phyloP scores from a whole-genome alignment of 2,113 vertebrate species.

The Noctilio leporinus region DNA sequence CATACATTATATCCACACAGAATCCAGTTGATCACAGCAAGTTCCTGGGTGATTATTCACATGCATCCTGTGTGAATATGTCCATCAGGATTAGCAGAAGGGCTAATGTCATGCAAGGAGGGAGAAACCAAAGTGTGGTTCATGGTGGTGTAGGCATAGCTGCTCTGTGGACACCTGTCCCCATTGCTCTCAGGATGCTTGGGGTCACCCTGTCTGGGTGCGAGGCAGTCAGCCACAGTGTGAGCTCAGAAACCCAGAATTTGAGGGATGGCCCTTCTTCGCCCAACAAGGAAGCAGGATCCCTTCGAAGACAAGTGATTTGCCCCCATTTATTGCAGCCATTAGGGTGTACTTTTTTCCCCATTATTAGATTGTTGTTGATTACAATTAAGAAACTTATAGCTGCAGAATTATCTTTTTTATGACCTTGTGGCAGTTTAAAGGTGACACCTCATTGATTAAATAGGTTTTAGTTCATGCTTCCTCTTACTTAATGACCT shows the following conservation, averaged over 20 bases:
- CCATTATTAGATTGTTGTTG: slow-evolving; percentile 87
- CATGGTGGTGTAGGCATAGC: neutral
- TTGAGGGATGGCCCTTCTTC: slow-evolving; percentile 27
- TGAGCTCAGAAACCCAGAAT: neutral
- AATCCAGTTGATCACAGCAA: neutral
- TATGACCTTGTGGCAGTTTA: slow-evolving; percentile 89
- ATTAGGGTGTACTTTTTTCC: slow-evolving; percentile 72
- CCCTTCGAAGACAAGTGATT: slow-evolving; percentile 64
- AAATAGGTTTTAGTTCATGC: slow-evolving; percentile 90
- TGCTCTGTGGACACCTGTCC: neutral
- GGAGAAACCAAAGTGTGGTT: neutral
- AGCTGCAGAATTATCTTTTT: slow-evolving; percentile 90
- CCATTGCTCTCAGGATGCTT: too few species aligned
- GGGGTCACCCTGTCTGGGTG: too few species aligned
- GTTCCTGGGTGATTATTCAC: neutral
- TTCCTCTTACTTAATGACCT: slow-evolving; percentile 92
- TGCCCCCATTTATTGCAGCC: slow-evolving; percentile 72
- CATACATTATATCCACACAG: neutral
- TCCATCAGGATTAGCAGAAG: neutral
- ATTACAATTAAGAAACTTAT: slow-evolving; percentile 90
- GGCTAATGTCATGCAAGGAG: neutral
- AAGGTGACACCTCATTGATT: slow-evolving; percentile 91
- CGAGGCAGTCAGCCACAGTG: neutral
- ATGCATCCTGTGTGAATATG: neutral
- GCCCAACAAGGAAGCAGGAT: slow-evolving; percentile 15